Evolutionary conservation across 2,888 invertebrate genomes (phyloP).

Genomic region (Spodoptera picta): DNA sequence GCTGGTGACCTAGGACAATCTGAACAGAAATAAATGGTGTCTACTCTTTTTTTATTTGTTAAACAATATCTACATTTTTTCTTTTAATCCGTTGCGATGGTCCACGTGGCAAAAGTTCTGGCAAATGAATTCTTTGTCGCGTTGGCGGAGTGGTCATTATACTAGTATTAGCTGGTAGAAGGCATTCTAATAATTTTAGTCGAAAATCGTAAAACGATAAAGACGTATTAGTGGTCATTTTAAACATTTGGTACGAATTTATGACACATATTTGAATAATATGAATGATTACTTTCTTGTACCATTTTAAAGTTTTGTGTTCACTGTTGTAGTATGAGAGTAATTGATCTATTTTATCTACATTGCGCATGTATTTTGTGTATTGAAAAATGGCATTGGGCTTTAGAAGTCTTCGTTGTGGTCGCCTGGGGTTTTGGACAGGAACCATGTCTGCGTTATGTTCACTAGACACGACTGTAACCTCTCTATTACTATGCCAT

Average conservation of each 20-base stretch:
- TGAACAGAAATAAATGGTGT: too few species aligned
- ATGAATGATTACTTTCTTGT: slow-evolving; percentile 19
- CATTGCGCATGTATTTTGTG: slow-evolving; percentile 21
- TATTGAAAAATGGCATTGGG: slow-evolving; percentile 23
- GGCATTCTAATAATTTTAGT: slow-evolving; percentile 4
- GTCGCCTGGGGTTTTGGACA: slow-evolving; percentile 20
- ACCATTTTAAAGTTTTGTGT: slow-evolving; percentile 21
- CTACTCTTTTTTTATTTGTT: too few species aligned
- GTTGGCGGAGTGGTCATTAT: not conserved
- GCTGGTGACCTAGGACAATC: too few species aligned
- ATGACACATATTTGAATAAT: slow-evolving; percentile 13
- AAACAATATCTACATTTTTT: too few species aligned
- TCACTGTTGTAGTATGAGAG: slow-evolving; percentile 24
- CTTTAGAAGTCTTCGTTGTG: slow-evolving; percentile 20
- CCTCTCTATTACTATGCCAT: slow-evolving; percentile 23
- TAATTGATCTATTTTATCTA: slow-evolving; percentile 21
- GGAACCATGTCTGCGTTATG: slow-evolving; percentile 18
- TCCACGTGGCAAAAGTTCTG: too few species aligned
- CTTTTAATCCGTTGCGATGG: too few species aligned
- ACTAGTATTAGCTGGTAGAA: slow-evolving; percentile 8
- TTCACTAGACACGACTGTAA: slow-evolving; percentile 17
- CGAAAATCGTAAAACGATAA: slow-evolving; percentile 4
- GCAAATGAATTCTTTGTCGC: too few species aligned
- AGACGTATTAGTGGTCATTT: slow-evolving; percentile 4
- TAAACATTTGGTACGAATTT: slow-evolving; percentile 19